Conservation (phyloP, 2,888 invertebrate species). For the Euspilapteryx auroguttella region DNA sequence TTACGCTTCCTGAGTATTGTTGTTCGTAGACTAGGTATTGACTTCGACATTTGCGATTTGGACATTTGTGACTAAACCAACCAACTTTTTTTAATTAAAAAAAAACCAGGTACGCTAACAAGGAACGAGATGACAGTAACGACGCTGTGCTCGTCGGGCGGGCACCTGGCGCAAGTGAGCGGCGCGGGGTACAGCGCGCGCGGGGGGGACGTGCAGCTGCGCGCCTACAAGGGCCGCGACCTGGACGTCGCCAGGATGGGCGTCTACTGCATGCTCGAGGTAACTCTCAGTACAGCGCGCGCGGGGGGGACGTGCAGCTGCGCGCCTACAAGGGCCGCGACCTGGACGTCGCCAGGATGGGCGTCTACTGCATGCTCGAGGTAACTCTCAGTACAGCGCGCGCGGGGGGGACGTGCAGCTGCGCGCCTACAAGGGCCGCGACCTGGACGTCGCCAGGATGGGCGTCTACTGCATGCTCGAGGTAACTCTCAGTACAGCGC, state of each 20-base stretch:
- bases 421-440: slow-evolving; percentile 68
- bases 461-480: slow-evolving; percentile 77
- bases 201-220: slow-evolving; percentile 80
- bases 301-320: slow-evolving; percentile 82
- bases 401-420: slow-evolving; percentile 84
- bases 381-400: slow-evolving; percentile 84
- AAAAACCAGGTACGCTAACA: slow-evolving; percentile 80
- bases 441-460: slow-evolving; percentile 71
- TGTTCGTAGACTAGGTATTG: too few species aligned
- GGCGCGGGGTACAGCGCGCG: slow-evolving; percentile 91
- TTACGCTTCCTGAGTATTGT: too few species aligned
- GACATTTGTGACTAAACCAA: too few species aligned
- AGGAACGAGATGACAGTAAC: slow-evolving; percentile 99
- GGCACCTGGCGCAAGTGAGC: slow-evolving; percentile 87
- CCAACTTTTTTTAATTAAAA: too few species aligned
- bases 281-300: slow-evolving; percentile 83
- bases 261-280: slow-evolving; percentile 75
- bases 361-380: slow-evolving; percentile 76
- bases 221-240: slow-evolving; percentile 70
- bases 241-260: slow-evolving; percentile 74
- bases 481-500: too few species aligned
- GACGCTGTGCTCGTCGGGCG: slow-evolving; percentile 88
- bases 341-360: slow-evolving; percentile 71
- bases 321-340: slow-evolving; percentile 70
- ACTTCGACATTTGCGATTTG: too few species aligned